Evolutionary conservation across 2,797 vertebrate species (phyloP), one percentile per base, ranked within the genome.

Genomic region (Synaphobranchus kaupii): DNA sequence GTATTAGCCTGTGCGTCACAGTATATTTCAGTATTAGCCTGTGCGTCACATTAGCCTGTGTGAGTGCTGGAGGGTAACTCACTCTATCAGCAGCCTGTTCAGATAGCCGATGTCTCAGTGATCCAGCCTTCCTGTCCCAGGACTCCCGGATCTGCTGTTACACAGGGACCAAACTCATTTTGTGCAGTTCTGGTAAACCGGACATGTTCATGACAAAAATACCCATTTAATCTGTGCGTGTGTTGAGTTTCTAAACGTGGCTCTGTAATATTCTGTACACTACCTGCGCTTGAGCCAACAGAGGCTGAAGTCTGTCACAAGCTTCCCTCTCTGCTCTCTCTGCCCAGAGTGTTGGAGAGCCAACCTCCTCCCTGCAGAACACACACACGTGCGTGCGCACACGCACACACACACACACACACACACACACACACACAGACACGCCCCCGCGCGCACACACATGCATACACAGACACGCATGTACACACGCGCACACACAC

Each of bases 281-380:
- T 94, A 98, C 98, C 97, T 97, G 94, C 6, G 92, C 95, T 90
- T 92, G 92, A 22, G 94, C 92, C 88, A 95, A 84, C 0, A 93
- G 94, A 47, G 95, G 95, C 89, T 96, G 95, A 88, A 95, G 92
- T 87, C 28, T 90, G 83, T 96, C 94, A 92, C 9, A 84, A 76
- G 92, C 93, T 56, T 91, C 89, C 88, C 94, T 94, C 91, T 95
- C 96, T 5, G 93, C 94, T 91, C 90, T 91, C 90, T 96, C 95
- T 0, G 94, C 94, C 94, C 91, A 91, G 87, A 81, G 93, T 63
- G 93, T 87, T 44, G 96, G 94, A 63, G 95, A 97, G 85, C 92
- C 78, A 76, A 92, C 92, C 82, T 89, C 93, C 71, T 92, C 91
- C 92, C 97, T 98, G 89, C 58, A 52, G 84, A n/a, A 87, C 50